Conservation (phyloP, 2,888 invertebrate species). For the Anagyrus pseudococci region DNA sequence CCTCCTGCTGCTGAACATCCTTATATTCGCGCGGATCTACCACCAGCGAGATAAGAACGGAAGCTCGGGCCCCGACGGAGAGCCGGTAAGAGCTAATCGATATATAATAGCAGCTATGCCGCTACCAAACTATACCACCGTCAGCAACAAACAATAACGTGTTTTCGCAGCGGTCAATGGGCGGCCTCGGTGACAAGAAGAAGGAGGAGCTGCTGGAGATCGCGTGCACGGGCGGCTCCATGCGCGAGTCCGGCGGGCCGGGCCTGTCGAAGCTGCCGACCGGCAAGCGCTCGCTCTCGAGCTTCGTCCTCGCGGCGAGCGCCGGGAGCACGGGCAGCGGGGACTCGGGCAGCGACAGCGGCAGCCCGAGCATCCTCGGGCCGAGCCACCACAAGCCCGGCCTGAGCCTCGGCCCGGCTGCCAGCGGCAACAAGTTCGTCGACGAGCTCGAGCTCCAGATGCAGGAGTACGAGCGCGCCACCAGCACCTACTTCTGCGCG, state of each 20-base stretch:
- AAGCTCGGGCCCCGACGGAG: constrained; percentile 49
- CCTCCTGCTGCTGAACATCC: constrained; percentile 78
- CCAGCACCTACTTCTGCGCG: constrained; percentile 26
- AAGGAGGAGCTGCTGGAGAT: constrained; percentile 78
- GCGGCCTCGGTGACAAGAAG: constrained; percentile 66
- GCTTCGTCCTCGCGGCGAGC: constrained; percentile 55
- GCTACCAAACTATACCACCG: neutral
- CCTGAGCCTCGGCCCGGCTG: constrained; percentile 8
- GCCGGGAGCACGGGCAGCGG: constrained; percentile 61
- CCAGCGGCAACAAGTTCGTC: constrained; percentile 48
- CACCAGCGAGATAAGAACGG: constrained; percentile 74
- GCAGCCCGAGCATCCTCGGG: too few relatives aligned
- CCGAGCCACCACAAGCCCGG: too few relatives aligned
- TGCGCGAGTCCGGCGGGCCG: constrained; percentile 28
- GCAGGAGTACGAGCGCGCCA: constrained; percentile 66
- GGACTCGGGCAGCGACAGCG: constrained; percentile 26
- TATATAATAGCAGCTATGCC: too few relatives aligned
- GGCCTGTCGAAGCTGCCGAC: constrained; percentile 26
- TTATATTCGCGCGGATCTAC: constrained; percentile 89
- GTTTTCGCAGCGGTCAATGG: constrained; percentile 18
- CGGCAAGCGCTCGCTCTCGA: constrained; percentile 55
- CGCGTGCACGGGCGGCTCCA: constrained; percentile 68
- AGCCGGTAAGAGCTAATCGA: constrained; percentile 30
- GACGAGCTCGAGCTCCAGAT: constrained; percentile 64
- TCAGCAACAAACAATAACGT: neutral